Conservation (phyloP, 2,888 invertebrate genomes). For the Sphaeridia pumilis region DNA sequence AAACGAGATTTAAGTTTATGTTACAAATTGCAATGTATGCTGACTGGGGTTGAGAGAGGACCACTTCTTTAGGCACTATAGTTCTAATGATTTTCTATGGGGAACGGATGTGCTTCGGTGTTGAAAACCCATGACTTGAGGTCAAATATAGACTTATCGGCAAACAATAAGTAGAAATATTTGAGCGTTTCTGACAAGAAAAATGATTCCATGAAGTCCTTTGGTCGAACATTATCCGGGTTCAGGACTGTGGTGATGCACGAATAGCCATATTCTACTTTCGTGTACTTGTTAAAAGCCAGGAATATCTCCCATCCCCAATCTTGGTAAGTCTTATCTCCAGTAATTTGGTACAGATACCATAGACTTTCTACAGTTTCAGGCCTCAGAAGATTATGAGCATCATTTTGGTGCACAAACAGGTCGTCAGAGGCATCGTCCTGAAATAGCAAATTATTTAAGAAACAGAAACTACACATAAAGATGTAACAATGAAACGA, state of each 20-base stretch:
- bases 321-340: constrained; percentile 87
- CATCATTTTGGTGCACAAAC: constrained; percentile 80
- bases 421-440: constrained; percentile 60
- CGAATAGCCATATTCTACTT: constrained; percentile 79
- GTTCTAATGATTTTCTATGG: constrained; percentile 49
- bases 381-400: constrained; percentile 87
- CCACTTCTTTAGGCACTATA: too few relatives aligned
- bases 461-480: too few relatives aligned
- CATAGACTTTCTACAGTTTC: constrained; percentile 95
- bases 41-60: too few relatives aligned
- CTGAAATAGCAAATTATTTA: constrained; percentile 39
- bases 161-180: constrained; percentile 88
- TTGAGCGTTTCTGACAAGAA: constrained; percentile 96
- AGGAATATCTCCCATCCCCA: constrained; percentile 97
- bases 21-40: too few relatives aligned
- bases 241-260: constrained; percentile 85
- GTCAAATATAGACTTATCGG: constrained; percentile 65
- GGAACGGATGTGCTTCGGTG: constrained; percentile 91
- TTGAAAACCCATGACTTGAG: constrained; percentile 82
- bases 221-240: constrained; percentile 60
- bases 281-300: constrained; percentile 90
- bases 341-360: constrained; percentile 90
- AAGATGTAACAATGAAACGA: too few relatives aligned
- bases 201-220: constrained; percentile 96
- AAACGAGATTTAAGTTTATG: too few relatives aligned